Evolutionary conservation across 2,113 vertebrate genomes (phyloP), one percentile per base, ranked within the genome.

Genomic region (Marmota monax): DNA sequence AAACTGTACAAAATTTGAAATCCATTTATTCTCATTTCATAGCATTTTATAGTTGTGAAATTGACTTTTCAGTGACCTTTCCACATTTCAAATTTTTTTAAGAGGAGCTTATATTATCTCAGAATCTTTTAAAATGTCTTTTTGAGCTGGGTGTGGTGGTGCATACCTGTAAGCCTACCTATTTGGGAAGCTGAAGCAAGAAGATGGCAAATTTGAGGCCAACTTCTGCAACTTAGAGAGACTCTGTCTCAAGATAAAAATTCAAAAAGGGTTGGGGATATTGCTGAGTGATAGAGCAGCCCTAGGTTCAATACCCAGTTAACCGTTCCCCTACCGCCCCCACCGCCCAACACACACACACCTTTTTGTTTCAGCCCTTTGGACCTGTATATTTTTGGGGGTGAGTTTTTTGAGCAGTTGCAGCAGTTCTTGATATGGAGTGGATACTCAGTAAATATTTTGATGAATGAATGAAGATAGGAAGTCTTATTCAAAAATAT

Each of bases 1-100:
- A 82, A 88, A 84, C 32, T 73, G 13, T 5, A 42, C 94, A 86
- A 72, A 91, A 82, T 82, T 92, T 78, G 70, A 87, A 58, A 34
- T 70, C 27, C 20, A 39, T 56, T 88, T 92, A 67, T 20, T 1
- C n/a, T 84, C 77, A 37, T 90, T 76, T 83, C 9, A 53, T 65
- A 92, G 58, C 10, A 67, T 67, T 88, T 95, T 92, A 87, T 14
- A 90, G 7, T 72, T 95, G 84, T 85, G 48, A 89, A 79, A 48
- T 80, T 70, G 72, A 72, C 72, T 87, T 95, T 91, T 90, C 85
- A 96, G 48, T 8, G 34, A 94, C 67, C 48, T 97, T 93, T 92
- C 84, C 25, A 69, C 58, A 73, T 74, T 94, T 93, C 34, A 80
- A 13, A 70, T 1, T 16, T 84, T 96, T 84, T 74, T 58, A 29